Percentiles rank a stretch among this genome's conserved stretches.
phyloP scores from a whole-genome alignment of 1,140 invertebrate species.

The Drosophila novamexicana region DNA sequence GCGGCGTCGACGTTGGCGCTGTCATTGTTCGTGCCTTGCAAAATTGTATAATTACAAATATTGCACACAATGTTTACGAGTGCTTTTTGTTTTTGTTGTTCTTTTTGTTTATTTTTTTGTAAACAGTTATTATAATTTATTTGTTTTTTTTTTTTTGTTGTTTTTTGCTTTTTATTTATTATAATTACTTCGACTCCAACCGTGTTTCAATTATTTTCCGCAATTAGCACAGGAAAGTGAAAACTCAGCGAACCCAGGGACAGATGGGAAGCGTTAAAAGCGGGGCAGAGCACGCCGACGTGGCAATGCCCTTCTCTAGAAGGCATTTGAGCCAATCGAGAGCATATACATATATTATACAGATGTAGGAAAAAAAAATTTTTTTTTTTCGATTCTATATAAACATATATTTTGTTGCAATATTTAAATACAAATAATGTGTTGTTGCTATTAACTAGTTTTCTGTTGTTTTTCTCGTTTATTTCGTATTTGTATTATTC shows the following conservation, averaged over 20 bases:
- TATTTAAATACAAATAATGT: too few species aligned
- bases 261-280: too few species aligned
- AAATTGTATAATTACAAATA: conserved; percentile 30
- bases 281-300: not conserved
- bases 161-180: conserved; percentile 13
- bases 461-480: too few species aligned
- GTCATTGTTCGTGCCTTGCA: conserved; percentile 15
- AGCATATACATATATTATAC: too few species aligned
- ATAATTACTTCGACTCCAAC: conserved; percentile 10
- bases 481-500: too few species aligned
- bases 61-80: conserved; percentile 38
- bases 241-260: conserved; percentile 5
- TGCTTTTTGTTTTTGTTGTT: conserved; percentile 4
- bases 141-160: not conserved
- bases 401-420: too few species aligned
- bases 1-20: conserved; percentile 16
- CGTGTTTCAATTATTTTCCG: conserved; percentile 24
- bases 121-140: not conserved
- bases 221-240: conserved; percentile 13
- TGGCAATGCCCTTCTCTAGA: not conserved
- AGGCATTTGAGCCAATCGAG: too few species aligned
- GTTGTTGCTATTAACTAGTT: too few species aligned
- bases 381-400: too few species aligned
- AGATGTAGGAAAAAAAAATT: too few species aligned
- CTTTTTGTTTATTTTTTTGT: not conserved